Conservation (phyloP, 2,113 vertebrate species). For the Oriolus oriolus region DNA sequence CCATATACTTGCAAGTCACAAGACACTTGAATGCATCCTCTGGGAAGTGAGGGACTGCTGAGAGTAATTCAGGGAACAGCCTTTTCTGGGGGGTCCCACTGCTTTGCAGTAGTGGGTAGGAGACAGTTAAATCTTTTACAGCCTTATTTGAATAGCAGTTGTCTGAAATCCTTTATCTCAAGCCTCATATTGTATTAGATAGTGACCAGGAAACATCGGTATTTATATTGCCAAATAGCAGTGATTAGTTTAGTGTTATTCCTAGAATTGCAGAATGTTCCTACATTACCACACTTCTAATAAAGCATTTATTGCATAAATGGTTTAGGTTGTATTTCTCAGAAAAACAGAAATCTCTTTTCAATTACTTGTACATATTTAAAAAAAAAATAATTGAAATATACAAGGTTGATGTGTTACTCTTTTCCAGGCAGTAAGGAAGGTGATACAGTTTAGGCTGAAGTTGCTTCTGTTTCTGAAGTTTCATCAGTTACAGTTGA, state of each 20-base stretch:
- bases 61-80: neutral
- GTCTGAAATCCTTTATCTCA: neutral
- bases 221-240: neutral
- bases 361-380: neutral
- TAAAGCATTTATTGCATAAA: neutral
- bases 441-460: neutral
- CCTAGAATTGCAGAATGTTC: neutral
- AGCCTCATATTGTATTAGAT: neutral
- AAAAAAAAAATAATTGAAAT: neutral
- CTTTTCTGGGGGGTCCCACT: neutral
- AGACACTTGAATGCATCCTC: rapidly evolving
- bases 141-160: neutral
- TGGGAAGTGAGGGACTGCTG: neutral
- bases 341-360: neutral
- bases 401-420: neutral
- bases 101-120: neutral
- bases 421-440: neutral
- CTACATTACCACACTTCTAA: neutral
- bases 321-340: neutral
- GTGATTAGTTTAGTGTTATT: neutral
- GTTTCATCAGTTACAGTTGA: neutral
- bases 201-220: neutral
- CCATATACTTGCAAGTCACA: neutral
- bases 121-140: neutral
- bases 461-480: neutral